These are phyloP conservation scores for Phalacrocorax carbo DNA, from an alignment of 2,113 vertebrate species.

Conservation along the genomic window DNA sequence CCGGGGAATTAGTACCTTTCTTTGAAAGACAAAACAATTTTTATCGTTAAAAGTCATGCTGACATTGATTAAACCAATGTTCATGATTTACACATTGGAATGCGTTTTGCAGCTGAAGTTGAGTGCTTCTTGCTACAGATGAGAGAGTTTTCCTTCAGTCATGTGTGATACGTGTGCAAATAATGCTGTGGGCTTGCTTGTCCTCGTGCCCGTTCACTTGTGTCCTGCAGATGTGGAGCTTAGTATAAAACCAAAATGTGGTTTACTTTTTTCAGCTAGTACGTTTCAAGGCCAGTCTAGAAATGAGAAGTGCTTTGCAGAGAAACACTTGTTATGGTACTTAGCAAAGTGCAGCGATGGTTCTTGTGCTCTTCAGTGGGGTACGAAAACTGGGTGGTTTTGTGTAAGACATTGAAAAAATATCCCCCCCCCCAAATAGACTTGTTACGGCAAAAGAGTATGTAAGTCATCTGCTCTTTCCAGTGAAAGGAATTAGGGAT, in stretches of 20 bases:
- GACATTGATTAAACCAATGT: neutral
- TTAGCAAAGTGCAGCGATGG: neutral
- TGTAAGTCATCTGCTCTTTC: neutral
- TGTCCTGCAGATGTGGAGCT: neutral
- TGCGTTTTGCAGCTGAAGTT: neutral
- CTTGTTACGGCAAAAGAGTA: neutral
- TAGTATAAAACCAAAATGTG: no score
- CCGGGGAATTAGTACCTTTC: neutral
- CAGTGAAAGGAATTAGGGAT: neutral
- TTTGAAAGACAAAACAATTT: neutral
- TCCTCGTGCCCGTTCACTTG: neutral
- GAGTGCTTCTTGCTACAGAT: neutral
- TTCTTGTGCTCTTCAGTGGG: neutral
- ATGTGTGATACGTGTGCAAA: neutral
- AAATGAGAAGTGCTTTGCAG: neutral
- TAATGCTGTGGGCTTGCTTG: neutral
- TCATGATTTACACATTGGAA: no score
- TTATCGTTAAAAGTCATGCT: neutral
- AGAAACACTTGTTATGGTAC: neutral
- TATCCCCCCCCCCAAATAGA: neutral
- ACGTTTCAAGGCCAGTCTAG: neutral
- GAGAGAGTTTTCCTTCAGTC: neutral
- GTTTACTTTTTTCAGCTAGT: neutral
- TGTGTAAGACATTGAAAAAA: neutral
- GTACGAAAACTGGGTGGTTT: neutral